These are phyloP conservation scores for Nyleta sp. DNA, from an alignment of 2,888 invertebrate species.

Conservation along the genomic window DNA sequence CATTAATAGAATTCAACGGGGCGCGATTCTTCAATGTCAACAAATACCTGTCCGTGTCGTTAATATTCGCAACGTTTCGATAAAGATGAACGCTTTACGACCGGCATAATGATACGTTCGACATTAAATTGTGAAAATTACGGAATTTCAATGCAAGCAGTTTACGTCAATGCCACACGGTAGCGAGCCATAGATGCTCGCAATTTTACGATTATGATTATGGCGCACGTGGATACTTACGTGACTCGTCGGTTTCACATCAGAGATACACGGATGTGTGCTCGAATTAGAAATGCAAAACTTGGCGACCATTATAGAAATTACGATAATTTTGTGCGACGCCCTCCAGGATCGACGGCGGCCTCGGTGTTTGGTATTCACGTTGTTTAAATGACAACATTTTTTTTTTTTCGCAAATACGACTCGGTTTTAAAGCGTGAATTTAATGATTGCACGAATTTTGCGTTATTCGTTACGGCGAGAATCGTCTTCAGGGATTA, in stretches of 20 bases:
- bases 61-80: conserved; percentile 45
- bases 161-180: conserved; percentile 54
- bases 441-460: conserved; percentile 18
- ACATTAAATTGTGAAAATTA: conserved; percentile 57
- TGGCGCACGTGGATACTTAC: conserved; percentile 63
- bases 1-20: conserved; percentile 10
- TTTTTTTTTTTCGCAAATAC: conserved; percentile 14
- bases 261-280: conserved; percentile 59
- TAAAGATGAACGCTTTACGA: conserved; percentile 48
- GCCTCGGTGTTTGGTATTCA: conserved; percentile 36
- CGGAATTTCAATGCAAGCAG: conserved; percentile 48
- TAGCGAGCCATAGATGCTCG: conserved; percentile 46
- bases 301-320: conserved; percentile 62
- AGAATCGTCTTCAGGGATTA: conserved; percentile 16
- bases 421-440: too few species aligned
- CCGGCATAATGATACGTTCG: conserved; percentile 44
- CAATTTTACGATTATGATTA: conserved; percentile 59
- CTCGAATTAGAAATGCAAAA: conserved; percentile 69
- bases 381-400: conserved; percentile 26
- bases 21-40: conserved; percentile 34
- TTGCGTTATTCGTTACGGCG: neutral
- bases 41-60: conserved; percentile 25
- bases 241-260: conserved; percentile 51
- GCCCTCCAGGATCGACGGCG: conserved; percentile 48
- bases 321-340: conserved; percentile 59